Base-by-base conservation (phyloP, 2,797 vertebrate species). In the Chelon auratus region DNA sequence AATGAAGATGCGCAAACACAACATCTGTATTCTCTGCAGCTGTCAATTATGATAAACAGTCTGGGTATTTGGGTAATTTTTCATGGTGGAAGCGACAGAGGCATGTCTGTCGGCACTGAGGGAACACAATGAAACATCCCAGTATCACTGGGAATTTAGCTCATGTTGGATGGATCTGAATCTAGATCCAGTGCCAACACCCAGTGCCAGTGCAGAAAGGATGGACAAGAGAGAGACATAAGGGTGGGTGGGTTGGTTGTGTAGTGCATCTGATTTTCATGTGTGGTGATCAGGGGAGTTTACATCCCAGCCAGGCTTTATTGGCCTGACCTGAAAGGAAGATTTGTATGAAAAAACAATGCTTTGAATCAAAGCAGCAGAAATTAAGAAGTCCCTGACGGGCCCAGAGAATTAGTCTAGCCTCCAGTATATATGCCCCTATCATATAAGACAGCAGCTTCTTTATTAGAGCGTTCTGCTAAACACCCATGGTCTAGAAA, bases 1-100 rank as follows among this genome's bases (percentile, higher is more conserved):
- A 72, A 83, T 55, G 26, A 71, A 82, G 74, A 80, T 17, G 66
- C 76, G 60, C 58, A 72, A 72, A 68, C 40, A 33, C 42, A 75
- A 72, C 79, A 77, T 84, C 81, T 83, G 74, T 68, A 80, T 81
- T 81, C 67, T 39, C 67, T n/a, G 50, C 75, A 59, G 63, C 76
- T 65, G 68, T 68, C 67, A 82, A 84, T 80, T 26, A 77, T 73
- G 81, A 84, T 80, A 26, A 81, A 87, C 22, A 33, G 36, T 71
- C 47, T 9, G 17, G 33, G 36, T 68, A 37, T 73, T 62, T 50
- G 43, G 48, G 56, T 51, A 20, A 65, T 83, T 75, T 59, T 78
- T 75, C 42, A 57, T 42, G 47, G 26, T 24, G 42, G 37, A 68
- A 54, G 69, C 24, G n/a, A 51, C 48, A 70, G 40, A 13, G 33